Conservation (phyloP, 1,140 invertebrate species). For the Pseudomyrmex concolor region DNA sequence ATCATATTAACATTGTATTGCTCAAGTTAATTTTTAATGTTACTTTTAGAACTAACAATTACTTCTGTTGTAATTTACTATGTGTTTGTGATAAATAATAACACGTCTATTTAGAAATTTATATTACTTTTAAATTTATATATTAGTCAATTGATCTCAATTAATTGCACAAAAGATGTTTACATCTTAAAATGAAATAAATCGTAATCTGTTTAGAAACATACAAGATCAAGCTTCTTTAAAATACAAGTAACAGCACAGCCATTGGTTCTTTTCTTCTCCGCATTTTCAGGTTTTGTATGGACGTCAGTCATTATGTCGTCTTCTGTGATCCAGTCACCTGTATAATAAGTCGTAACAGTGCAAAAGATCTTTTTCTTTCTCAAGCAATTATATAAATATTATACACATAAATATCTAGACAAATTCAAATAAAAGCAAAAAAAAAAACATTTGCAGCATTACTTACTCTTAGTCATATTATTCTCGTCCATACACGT, state of each 20-base stretch:
- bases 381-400: not conserved
- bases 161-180: not conserved
- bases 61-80: not conserved
- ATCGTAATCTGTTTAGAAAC: not conserved
- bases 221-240: not conserved
- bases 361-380: not conserved
- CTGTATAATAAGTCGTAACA: conserved; percentile 7
- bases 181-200: not conserved
- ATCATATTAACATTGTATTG: not conserved
- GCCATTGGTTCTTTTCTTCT: not conserved
- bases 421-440: no score
- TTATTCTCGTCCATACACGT: not conserved
- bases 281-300: conserved; percentile 11
- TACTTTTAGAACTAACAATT: not conserved
- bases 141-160: not conserved
- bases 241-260: not conserved
- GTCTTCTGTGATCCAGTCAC: not conserved
- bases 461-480: no score
- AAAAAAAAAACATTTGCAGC: no score
- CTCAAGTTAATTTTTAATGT: not conserved
- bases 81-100: no score
- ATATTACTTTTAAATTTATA: not conserved
- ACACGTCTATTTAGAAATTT: no score
- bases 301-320: not conserved
- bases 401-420: not conserved